These are phyloP conservation scores for Troides aeacus DNA, from an alignment of 2,888 invertebrate genomes.

Conservation along the genomic window DNA sequence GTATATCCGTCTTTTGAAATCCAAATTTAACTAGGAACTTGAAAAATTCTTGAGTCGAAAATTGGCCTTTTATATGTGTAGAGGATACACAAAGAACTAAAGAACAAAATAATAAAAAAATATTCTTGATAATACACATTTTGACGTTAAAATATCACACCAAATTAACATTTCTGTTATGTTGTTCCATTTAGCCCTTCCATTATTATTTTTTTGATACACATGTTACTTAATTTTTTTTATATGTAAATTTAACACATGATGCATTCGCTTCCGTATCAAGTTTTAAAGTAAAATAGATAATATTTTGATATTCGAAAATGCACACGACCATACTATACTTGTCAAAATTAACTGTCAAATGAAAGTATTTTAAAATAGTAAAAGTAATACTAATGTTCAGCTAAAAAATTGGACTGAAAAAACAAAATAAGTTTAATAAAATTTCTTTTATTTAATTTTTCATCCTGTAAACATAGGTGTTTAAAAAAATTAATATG, in stretches of 20 bases:
- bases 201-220: slow-evolving; percentile 1
- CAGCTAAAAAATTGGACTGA: background rate
- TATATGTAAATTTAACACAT: slow-evolving; percentile 9
- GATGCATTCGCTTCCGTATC: slow-evolving; percentile 5
- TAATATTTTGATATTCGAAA: slow-evolving; percentile 15
- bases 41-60: slow-evolving; percentile 85
- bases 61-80: slow-evolving; percentile 68
- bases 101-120: slow-evolving; percentile 52
- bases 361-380: background rate
- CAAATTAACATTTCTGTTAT: slow-evolving; percentile 33
- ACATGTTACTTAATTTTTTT: slow-evolving; percentile 2
- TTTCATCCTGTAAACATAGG: background rate
- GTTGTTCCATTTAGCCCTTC: slow-evolving; percentile 8
- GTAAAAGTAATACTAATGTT: background rate
- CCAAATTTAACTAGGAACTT: slow-evolving; percentile 97
- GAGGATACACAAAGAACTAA: slow-evolving; percentile 50
- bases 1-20: slow-evolving; percentile 95
- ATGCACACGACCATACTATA: slow-evolving; percentile 4
- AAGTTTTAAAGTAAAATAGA: slow-evolving; percentile 13
- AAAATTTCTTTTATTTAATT: background rate
- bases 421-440: background rate
- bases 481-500: too few relatives aligned
- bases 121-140: slow-evolving; percentile 54
- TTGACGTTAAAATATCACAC: slow-evolving; percentile 40
- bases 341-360: slow-evolving; percentile 19